Evolutionary conservation across 1,140 invertebrate genomes (phyloP), one percentile per base, ranked within the genome.

Genomic region (Drosophila ananassae): DNA sequence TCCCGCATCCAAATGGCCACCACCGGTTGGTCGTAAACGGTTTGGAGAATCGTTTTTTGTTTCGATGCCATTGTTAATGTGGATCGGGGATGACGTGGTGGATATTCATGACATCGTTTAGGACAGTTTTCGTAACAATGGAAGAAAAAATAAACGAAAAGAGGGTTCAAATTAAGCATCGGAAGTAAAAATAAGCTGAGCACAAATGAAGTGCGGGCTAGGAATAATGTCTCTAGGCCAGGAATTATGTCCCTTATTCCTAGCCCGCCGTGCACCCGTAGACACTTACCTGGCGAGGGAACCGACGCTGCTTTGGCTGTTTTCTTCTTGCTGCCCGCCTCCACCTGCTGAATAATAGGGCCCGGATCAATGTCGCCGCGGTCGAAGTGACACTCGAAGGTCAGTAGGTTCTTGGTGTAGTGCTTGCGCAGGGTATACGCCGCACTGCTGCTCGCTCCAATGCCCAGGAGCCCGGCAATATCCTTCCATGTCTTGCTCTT

Each of bases 401-500:
- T 96, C 90, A 99, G 93, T 80, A 99, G 93, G 93, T 98, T 98
- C 93, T 99, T 99, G 59, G 98, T 98, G 92, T 99, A 99, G 92
- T 99, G 98, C 93, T 99, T 99, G 34, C 98, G 94, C 47, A 99
- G 93, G 22, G 98, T 99, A 91, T 99, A 99, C 1, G 98, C 98
- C 46, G 98, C 98, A 91, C 97, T 99, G 67, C 98, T 99, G 46
- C 98, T 99, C 10, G 97, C 97, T 47, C 98, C 98, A 75, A 99
- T 98, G 34, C 97, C 98, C 56, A 99, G 93, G 54, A 97, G 93
- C 41, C 96, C 97, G 50, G 98, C 98, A 79, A 99, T 98, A 92
- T 99, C 98, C 92, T 99, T 99, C 98, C 98, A 99, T 62, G 97
- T 97, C 93, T 99, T 99, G 91, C 97, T 97, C 93, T 98, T 99